A percentile compares a stretch with the other conserved stretches of the same genome.
Conservation (phyloP, 2,113 vertebrate genomes). For the Syngnathoides biaculeatus region DNA sequence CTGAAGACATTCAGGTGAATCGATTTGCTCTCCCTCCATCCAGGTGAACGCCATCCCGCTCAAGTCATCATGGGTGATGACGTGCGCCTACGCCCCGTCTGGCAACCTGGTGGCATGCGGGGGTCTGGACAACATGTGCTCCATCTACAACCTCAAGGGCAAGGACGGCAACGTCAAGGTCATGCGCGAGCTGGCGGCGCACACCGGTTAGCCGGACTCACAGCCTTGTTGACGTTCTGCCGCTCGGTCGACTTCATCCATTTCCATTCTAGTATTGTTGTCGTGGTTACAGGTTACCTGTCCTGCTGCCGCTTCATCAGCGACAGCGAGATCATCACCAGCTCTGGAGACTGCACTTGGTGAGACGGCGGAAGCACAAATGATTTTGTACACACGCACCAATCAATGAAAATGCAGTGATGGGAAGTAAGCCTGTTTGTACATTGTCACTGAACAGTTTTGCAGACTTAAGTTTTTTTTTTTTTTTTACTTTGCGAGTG, state of each 20-base stretch:
- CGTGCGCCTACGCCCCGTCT: slow-evolving; percentile 93
- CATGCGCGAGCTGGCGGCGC: slow-evolving; percentile 90
- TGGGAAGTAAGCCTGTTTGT: too few relatives aligned
- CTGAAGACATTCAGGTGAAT: not conserved
- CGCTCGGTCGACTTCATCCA: not conserved
- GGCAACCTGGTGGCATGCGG: slow-evolving; percentile 96
- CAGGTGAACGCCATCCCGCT: slow-evolving; percentile 96
- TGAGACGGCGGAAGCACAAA: slow-evolving; percentile 49
- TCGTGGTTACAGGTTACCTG: slow-evolving; percentile 82
- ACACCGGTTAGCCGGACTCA: slow-evolving; percentile 76
- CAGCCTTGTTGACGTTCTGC: not conserved
- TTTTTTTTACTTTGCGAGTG: too few relatives aligned
- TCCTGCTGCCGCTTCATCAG: slow-evolving; percentile 96
- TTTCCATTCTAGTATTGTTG: not conserved
- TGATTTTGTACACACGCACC: not conserved
- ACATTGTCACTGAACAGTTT: too few relatives aligned
- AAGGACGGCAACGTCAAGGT: slow-evolving; percentile 94
- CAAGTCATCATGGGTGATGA: slow-evolving; percentile 99
- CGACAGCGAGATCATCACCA: slow-evolving; percentile 94
- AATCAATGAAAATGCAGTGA: too few relatives aligned
- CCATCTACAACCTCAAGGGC: slow-evolving; percentile 95
- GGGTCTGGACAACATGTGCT: slow-evolving; percentile 97
- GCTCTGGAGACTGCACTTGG: slow-evolving; percentile 97
- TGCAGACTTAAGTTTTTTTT: too few relatives aligned
- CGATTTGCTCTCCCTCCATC: not conserved